Evolutionary conservation across 2,888 invertebrate genomes (phyloP).

Genomic region (Drosophila kuntzei): DNA sequence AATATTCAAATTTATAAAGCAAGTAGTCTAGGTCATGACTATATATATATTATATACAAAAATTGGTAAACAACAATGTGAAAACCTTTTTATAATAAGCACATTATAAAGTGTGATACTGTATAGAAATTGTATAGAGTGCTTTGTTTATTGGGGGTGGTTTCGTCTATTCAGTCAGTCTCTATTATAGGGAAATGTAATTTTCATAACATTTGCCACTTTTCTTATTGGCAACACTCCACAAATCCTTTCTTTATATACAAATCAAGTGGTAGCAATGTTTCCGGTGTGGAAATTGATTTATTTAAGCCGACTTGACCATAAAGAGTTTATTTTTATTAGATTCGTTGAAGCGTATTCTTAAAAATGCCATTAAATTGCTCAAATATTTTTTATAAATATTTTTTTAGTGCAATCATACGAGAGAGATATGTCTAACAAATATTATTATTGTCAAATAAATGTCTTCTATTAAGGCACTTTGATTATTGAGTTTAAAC

Average conservation of each 20-base stretch:
- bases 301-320: background rate
- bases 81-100: background rate
- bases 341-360: background rate
- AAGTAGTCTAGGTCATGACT: background rate
- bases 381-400: background rate
- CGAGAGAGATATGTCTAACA: too few species aligned
- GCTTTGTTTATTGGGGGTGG: conserved; percentile 1
- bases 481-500: too few species aligned
- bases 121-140: background rate
- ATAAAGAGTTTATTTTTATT: background rate
- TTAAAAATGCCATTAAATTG: background rate
- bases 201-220: conserved; percentile 3
- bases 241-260: background rate
- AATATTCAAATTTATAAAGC: too few species aligned
- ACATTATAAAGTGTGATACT: background rate
- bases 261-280: background rate
- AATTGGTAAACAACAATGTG: background rate
- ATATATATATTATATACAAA: background rate
- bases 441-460: too few species aligned
- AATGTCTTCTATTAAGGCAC: too few species aligned
- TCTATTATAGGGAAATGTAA: conserved; percentile 4
- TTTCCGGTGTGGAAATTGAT: background rate
- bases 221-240: conserved; percentile 10
- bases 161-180: conserved; percentile 1
- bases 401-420: too few species aligned